phyloP scores from a whole-genome alignment of 2,797 vertebrate genomes.

The Labeo calbasu region DNA sequence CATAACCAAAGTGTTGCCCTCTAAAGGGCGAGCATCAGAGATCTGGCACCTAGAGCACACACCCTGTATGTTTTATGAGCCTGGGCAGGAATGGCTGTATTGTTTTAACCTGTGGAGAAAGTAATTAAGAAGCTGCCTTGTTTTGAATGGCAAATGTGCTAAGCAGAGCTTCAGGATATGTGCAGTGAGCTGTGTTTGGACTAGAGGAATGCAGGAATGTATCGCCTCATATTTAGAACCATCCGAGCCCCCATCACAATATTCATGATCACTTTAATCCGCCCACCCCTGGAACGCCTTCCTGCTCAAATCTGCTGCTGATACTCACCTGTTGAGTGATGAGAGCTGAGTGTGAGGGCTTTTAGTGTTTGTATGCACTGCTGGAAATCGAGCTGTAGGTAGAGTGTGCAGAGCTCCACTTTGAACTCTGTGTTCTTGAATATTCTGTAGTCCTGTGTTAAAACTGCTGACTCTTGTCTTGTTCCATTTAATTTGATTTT shows the following conservation, averaged over 20 bases:
- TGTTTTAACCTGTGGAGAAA: conserved; percentile 49
- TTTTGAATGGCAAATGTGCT: conserved; percentile 55
- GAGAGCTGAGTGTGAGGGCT: conserved; percentile 24
- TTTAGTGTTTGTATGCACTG: conserved; percentile 4
- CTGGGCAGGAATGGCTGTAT: conserved; percentile 34
- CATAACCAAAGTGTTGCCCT: not conserved
- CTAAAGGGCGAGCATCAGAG: not conserved
- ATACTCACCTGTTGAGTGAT: conserved; percentile 52
- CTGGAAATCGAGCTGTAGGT: conserved; percentile 19
- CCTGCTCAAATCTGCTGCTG: conserved; percentile 4
- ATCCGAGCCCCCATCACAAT: conserved; percentile 49
- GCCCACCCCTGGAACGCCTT: not conserved
- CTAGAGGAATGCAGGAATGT: conserved; percentile 50
- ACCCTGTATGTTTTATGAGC: conserved; percentile 42
- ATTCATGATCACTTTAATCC: conserved; percentile 30
- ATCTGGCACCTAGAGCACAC: conserved; percentile 4
- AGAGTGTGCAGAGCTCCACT: not conserved
- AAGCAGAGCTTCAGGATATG: conserved; percentile 41
- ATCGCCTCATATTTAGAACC: conserved; percentile 57
- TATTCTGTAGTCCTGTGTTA: not conserved
- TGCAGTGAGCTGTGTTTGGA: conserved; percentile 39
- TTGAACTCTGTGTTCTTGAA: not conserved
- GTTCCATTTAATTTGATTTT: not conserved
- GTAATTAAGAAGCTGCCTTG: conserved; percentile 49
- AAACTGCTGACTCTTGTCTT: not conserved